Base-by-base conservation (phyloP, 1,140 invertebrate species). In the Bombus picipes region DNA sequence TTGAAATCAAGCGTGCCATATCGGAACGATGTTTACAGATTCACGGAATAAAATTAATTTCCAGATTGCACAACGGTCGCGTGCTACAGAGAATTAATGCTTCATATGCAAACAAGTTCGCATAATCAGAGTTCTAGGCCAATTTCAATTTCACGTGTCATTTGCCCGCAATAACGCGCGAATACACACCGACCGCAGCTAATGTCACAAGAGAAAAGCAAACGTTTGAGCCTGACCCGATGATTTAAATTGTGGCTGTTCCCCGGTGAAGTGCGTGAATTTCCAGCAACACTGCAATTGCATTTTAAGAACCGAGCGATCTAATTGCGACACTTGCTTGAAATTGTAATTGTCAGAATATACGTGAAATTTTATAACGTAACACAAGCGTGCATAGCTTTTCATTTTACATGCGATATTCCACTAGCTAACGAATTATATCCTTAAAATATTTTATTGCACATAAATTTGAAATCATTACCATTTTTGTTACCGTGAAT, bases 131-230 rank as follows among this genome's bases (percentile, higher is more conserved):
- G 70, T 74, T 81, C 80, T 32, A 73, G 70, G 39, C 53, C 73
- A 62, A 74, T 73, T 81, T 73, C 80, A 81, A 73, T 81, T 81
- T 81, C 80, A 65, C 70, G 70, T 81, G 70, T 81, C 70, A 81
- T 81, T 81, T 73, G 80, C 37, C 32, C 3, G 74, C 43, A 74
- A 83, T 77, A 83, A 83, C 62, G 39, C 28, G 59, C 59, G 57
- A 68, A 41, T 74, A 41, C 59, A 74, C 25, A 12, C 25, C 28
- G 13, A 39, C 18, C 53, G 18, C 47, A 18, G 70, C n/a, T 41
- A 41, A 68, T 62, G 71, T 43, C n/a, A 65, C 80, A 34, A 62
- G 70, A 62, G 53, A 18, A 62, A 81, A 72, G 68, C 79, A 59
- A 53, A 66, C 68, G 79, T 41, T 81, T 32, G 57, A 59, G 28